phyloP scores from a whole-genome alignment of 2,797 vertebrate species.

The Notamacropus eugenii region DNA sequence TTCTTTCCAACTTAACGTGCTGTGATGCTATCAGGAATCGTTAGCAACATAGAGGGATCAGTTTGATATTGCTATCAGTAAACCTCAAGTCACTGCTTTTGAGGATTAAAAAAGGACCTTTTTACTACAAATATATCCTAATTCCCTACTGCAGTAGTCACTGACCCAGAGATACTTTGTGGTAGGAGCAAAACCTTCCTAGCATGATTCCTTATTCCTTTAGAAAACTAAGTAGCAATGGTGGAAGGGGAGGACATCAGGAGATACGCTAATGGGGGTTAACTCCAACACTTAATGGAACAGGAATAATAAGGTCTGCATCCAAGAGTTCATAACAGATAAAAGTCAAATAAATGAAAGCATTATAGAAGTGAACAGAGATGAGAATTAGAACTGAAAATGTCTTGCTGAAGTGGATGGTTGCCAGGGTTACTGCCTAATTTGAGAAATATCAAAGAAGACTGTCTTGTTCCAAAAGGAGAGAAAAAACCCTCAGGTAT shows the following conservation, averaged over 20 bases:
- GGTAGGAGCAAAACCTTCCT: background rate
- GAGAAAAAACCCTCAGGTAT: background rate
- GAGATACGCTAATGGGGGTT: background rate
- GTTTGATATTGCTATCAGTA: background rate
- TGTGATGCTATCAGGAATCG: background rate
- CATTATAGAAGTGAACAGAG: background rate
- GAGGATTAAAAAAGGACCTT: background rate
- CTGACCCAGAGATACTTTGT: background rate
- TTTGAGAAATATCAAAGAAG: background rate
- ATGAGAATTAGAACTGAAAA: background rate
- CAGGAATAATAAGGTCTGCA: background rate
- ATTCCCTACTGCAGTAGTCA: background rate
- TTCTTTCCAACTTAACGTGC: background rate
- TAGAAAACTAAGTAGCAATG: background rate
- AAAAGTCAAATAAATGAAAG: background rate
- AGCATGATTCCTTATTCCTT: background rate
- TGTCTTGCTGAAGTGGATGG: background rate
- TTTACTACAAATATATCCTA: conserved; percentile 21
- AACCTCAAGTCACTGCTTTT: background rate
- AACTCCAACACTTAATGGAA: background rate
- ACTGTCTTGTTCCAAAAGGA: background rate
- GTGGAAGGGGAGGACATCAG: background rate
- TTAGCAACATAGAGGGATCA: background rate
- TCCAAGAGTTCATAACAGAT: conserved; percentile 7
- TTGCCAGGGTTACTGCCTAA: conserved; percentile 26